Conservation (phyloP, 2,888 invertebrate genomes). For the Ramazzottius varieornatus region DNA sequence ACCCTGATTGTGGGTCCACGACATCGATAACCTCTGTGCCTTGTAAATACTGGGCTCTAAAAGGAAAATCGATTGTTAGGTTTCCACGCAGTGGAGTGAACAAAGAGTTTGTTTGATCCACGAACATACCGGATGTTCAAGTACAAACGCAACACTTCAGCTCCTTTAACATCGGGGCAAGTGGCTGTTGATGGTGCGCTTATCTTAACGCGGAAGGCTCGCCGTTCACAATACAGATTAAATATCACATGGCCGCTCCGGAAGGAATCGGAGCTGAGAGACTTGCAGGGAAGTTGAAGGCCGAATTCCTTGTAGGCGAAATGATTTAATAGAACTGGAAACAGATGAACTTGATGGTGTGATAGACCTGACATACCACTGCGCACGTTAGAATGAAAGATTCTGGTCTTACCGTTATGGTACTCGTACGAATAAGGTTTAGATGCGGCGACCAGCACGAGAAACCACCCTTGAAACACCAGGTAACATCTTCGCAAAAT, state of each 20-base stretch:
- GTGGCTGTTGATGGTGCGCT: not conserved
- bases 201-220: not conserved
- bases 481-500: too few species aligned
- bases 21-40: not conserved
- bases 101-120: not conserved
- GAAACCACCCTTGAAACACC: too few species aligned
- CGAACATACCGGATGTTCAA: not conserved
- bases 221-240: not conserved
- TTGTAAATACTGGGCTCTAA: not conserved
- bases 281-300: not conserved
- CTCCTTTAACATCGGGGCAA: not conserved
- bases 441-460: too few species aligned
- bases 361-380: too few species aligned
- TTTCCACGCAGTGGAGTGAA: not conserved
- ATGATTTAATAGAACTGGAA: not conserved
- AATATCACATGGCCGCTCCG: not conserved
- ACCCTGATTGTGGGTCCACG: not conserved
- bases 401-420: not conserved
- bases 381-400: not conserved
- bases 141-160: not conserved
- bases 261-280: not conserved
- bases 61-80: too few species aligned
- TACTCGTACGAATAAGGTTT: not conserved
- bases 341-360: too few species aligned
- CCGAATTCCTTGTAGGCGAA: not conserved